Base-by-base conservation (phyloP, 2,888 invertebrate genomes). In the Drosophila pseudotalamancana region DNA sequence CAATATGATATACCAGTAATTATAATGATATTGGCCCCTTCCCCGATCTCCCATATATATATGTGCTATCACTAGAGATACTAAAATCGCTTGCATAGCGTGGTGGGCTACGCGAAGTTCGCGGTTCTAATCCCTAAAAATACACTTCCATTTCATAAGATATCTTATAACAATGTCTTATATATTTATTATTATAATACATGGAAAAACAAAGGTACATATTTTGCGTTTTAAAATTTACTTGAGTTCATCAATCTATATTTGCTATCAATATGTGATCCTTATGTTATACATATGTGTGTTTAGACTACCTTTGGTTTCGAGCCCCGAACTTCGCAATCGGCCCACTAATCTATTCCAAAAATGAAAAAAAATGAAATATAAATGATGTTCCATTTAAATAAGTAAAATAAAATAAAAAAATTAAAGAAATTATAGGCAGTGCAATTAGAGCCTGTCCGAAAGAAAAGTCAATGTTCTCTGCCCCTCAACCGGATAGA, bases 11-110 rank as follows among this genome's bases (percentile, higher is more conserved):
- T 53, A 60, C 37, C 35, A 45, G 34, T 51, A 70, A 54, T 14
- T 48, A 39, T 54, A 69, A 55, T 69, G 14, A 51, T 59, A 74
- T 50, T 74, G 75, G 46, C 50, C 42, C 23, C 11, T 19, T 14
- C 12, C 46, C n/a, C 16, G 14, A 18, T 14, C 12, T 21, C 5
- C 12, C 18, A 51, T 49, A 37, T 39, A 18, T 45, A 9, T 43
- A 9, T 57, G 12, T 54, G 51, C 42, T 43, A 37, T 21, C 40
- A 45, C 27, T 74, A 49, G 59, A 51, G 37, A 48, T 40, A 29
- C 39, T 25, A 40, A 8, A 23, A 37, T 6, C 4, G n/a, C n/a
- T n/a, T n/a, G n/a, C n/a, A n/a, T n/a, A n/a, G n/a, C n/a, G n/a
- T n/a, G n/a, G n/a, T 18, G 12, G 37, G 37, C 37, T 50, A 50